phyloP scores from a whole-genome alignment of 2,888 invertebrate species.

The Microctonus aethiopoides region DNA sequence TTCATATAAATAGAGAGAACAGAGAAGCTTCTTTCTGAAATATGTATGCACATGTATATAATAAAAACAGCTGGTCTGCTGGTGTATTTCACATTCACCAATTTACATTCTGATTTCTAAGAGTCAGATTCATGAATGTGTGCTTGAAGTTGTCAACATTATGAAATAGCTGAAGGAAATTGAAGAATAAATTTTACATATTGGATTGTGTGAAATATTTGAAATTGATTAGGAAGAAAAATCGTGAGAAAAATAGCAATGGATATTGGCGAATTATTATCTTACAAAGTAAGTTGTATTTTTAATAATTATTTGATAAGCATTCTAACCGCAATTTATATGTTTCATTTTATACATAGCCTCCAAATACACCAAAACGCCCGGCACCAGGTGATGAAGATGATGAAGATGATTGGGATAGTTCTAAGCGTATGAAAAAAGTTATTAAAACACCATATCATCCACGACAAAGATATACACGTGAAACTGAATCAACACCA shows the following conservation, averaged over 20 bases:
- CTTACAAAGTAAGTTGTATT: slow-evolving; percentile 63
- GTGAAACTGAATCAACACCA: slow-evolving; percentile 20
- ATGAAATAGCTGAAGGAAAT: neutral
- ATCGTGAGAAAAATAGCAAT: slow-evolving; percentile 52
- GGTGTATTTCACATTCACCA: too few species aligned
- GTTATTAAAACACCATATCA: slow-evolving; percentile 68
- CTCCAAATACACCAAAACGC: slow-evolving; percentile 85
- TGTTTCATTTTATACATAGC: slow-evolving; percentile 69
- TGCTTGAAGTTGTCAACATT: neutral
- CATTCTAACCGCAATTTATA: slow-evolving; percentile 1
- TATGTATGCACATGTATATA: too few species aligned
- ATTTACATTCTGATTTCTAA: too few species aligned
- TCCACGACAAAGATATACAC: slow-evolving; percentile 56
- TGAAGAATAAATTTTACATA: too few species aligned
- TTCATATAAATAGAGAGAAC: too few species aligned
- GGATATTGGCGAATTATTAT: slow-evolving; percentile 67
- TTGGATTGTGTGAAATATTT: too few species aligned
- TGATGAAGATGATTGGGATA: slow-evolving; percentile 75
- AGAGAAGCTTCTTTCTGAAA: too few species aligned
- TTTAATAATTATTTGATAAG: neutral
- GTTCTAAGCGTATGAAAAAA: slow-evolving; percentile 70
- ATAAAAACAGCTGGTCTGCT: too few species aligned
- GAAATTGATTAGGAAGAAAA: neutral
- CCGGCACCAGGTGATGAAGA: slow-evolving; percentile 75
- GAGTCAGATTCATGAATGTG: neutral